Conservation (phyloP, 1,140 invertebrate genomes). For the Trinorchestia longiramus region DNA sequence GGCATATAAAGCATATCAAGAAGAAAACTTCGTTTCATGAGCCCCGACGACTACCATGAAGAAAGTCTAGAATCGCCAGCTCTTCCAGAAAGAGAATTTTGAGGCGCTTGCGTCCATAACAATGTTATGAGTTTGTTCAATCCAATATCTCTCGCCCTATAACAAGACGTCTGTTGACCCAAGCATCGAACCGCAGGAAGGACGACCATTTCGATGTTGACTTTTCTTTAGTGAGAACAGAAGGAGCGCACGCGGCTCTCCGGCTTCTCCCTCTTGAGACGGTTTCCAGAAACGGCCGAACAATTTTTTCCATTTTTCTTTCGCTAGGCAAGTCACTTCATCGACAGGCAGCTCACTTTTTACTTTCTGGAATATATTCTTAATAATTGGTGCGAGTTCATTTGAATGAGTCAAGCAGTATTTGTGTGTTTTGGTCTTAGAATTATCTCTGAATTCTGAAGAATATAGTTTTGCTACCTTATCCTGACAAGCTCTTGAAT, state of each 20-base stretch:
- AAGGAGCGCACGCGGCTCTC: background rate
- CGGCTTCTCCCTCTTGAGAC: background rate
- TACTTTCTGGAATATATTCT: background rate
- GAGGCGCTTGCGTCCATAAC: constrained; percentile 3
- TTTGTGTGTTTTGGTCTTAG: too few species aligned
- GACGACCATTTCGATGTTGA: background rate
- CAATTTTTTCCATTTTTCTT: background rate
- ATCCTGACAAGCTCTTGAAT: too few species aligned
- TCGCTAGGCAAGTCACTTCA: background rate
- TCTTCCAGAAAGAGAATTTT: background rate
- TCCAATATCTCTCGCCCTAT: constrained; percentile 19
- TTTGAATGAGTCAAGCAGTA: too few species aligned
- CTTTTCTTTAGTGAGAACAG: constrained; percentile 38
- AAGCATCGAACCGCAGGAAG: background rate
- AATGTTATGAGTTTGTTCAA: constrained; percentile 37
- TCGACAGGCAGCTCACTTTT: background rate
- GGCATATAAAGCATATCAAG: background rate
- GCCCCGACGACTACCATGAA: background rate
- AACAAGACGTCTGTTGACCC: constrained; percentile 40
- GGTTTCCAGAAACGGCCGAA: background rate
- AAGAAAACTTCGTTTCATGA: background rate
- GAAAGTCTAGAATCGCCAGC: background rate
- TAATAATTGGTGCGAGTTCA: too few species aligned
- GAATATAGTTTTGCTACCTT: too few species aligned
- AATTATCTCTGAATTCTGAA: too few species aligned